phyloP scores from a whole-genome alignment of 2,888 invertebrate species.

The Epirrhoe alternata region DNA sequence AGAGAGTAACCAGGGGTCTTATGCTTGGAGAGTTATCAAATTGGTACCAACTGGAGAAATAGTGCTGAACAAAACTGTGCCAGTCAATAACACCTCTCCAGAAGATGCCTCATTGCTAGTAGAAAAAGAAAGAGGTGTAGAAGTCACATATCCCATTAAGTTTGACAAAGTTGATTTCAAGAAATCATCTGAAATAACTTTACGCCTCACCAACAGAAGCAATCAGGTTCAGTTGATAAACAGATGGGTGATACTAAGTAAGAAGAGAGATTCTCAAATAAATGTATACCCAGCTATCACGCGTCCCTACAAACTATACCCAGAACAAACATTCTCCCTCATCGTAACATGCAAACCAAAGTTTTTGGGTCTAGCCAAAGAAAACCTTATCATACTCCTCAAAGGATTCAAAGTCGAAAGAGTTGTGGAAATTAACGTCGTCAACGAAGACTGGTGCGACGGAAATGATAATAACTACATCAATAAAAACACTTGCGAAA shows the following conservation, averaged over 20 bases:
- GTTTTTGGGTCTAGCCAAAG: slow-evolving; percentile 86
- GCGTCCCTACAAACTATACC: slow-evolving; percentile 64
- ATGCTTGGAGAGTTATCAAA: slow-evolving; percentile 86
- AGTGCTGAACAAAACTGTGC: slow-evolving; percentile 33
- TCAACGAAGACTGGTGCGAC: slow-evolving; percentile 48
- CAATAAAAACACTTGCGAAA: slow-evolving; percentile 39
- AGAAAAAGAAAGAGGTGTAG: slow-evolving; percentile 81
- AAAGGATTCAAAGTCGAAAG: slow-evolving; percentile 86
- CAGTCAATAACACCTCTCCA: slow-evolving; percentile 60
- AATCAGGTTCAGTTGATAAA: slow-evolving; percentile 71
- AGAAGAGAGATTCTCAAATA: slow-evolving; percentile 82
- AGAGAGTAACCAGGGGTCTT: slow-evolving; percentile 88
- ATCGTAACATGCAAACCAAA: slow-evolving; percentile 83
- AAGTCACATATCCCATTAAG: slow-evolving; percentile 79
- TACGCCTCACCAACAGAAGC: slow-evolving; percentile 75
- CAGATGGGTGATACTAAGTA: slow-evolving; percentile 80
- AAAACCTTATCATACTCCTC: slow-evolving; percentile 86
- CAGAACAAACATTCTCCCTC: slow-evolving; percentile 70
- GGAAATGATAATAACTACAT: slow-evolving; percentile 22
- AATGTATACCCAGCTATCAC: slow-evolving; percentile 69
- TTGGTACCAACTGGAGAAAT: slow-evolving; percentile 42
- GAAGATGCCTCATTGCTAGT: slow-evolving; percentile 56
- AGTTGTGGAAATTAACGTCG: slow-evolving; percentile 82
- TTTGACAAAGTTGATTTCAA: slow-evolving; percentile 76
- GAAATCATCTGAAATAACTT: slow-evolving; percentile 50